Evolutionary conservation across 2,113 vertebrate genomes (phyloP), one percentile per base, ranked within the genome.

Genomic region (Heterocephalus glaber): DNA sequence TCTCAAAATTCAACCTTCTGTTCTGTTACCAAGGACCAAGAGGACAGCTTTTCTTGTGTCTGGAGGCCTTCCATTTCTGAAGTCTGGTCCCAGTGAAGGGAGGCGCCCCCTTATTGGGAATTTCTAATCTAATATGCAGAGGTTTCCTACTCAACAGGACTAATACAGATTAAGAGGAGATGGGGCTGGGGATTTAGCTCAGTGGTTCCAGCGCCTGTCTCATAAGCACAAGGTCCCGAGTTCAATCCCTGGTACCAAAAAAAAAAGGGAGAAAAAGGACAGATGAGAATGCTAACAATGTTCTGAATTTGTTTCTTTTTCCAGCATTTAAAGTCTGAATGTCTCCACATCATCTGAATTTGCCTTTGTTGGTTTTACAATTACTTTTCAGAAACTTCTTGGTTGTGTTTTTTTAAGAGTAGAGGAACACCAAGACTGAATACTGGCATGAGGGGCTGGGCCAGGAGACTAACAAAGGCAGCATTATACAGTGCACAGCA

Each of bases 381-480:
- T 97, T 94, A 96, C 94, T 97, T 98, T 97, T 97, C 87, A 97
- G 97, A 96, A 80, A 92, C 84, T 97, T 52, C 61, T 92, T 76
- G 72, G 96, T 93, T 92, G 4, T 96, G 92, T 97, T 96, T 97
- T 97, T 97, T 93, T 93, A 97, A 95, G 97, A 95, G 91, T 83
- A 91, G 95, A 95, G 93, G 96, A 97, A 93, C 83, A 94, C 47
- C 0, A 60, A 87, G 92, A 83, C 96, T 96, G 96, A 97, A 93
- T 38, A 61, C 68, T 0, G 12, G 96, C 77, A 89, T 1, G 0
- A 97, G 95, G 89, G 94, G 82, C 90, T 95, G 92, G 93, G 95
- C 97, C 87, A 19, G 61, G 96, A 94, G 94, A 92, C 65, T 79
- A 98, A 98, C 98, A 99, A 98, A 98, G 98, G 49, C 96, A 26